Base-by-base conservation (phyloP, 2,113 vertebrate genomes). In the Psittacara wagleri region DNA sequence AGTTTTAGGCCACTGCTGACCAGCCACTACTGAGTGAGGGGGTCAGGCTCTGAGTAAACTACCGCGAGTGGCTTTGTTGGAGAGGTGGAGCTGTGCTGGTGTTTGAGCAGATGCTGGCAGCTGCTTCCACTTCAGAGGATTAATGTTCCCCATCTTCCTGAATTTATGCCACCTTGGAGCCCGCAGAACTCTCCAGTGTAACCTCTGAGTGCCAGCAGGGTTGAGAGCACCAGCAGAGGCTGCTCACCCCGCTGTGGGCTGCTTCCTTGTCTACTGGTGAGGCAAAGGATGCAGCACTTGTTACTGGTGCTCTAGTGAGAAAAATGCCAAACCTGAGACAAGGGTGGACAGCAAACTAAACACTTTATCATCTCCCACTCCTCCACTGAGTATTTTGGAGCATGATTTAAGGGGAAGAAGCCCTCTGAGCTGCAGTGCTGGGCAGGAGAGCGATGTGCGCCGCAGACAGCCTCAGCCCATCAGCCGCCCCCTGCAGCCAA, bases 81-180 rank as follows among this genome's bases (percentile, higher is more conserved):
- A 66, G 59, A 51, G 68, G 13, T 35, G 89, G 78, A 87, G 89
- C 51, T 46, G 64, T 54, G 59, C 63, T 68, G 83, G 57, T 39
- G 51, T 78, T 41, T 17, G 90, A 87, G 78, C 95, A 93, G 90
- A 57, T 78, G 88, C 92, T 93, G 90, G 90, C 95, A 95, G 88
- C 88, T 95, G 90, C 95, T 91, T 94, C 94, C 62, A 67, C 91
- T 73, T 73, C 0, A 4, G 59, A 93, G 54, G 77, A 92, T 87
- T 63, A 9, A 46, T 41, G 63, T 70, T 79, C 66, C 77, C 46
- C 9, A 6, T 83, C 55, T 78, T 87, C 64, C 67, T 85, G 64
- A 69, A 43, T 77, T 80, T 3, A 0, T 79, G 54, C 75, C 15
- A 3, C 83, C 84, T 92, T 29, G 84, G 95, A 96, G 94, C 93